Percentiles rank a stretch among this genome's conserved stretches.
Evolutionary conservation across 1,140 invertebrate genomes (phyloP).

Genomic region (Littorina saxatilis): DNA sequence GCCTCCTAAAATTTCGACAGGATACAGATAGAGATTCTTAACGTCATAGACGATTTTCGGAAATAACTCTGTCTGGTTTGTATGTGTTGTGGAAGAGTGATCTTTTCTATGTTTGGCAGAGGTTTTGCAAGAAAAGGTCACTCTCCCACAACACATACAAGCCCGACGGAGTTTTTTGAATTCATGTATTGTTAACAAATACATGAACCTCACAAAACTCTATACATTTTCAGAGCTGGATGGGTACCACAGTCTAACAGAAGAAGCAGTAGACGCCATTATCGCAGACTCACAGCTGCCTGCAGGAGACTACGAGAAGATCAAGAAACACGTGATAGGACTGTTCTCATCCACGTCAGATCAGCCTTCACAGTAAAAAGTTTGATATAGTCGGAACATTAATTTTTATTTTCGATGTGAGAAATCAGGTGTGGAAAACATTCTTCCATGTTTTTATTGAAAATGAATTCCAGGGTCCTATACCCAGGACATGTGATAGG

Average conservation of each 20-base stretch:
- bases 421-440: not conserved
- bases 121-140: too few species aligned
- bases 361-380: too few species aligned
- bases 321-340: slow-evolving; percentile 55
- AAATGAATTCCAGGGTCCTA: not conserved
- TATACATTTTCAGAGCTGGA: slow-evolving; percentile 57
- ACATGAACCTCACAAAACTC: too few species aligned
- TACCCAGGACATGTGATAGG: not conserved
- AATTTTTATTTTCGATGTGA: not conserved
- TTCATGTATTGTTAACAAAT: too few species aligned
- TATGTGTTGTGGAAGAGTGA: too few species aligned
- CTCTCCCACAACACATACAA: too few species aligned
- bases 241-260: slow-evolving; percentile 57
- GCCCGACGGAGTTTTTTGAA: too few species aligned
- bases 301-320: slow-evolving; percentile 49
- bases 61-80: too few species aligned
- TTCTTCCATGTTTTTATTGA: not conserved
- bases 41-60: too few species aligned
- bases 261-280: slow-evolving; percentile 57
- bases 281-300: slow-evolving; percentile 50
- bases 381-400: not conserved
- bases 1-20: too few species aligned
- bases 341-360: slow-evolving; percentile 30
- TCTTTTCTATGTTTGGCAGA: too few species aligned
- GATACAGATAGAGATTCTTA: too few species aligned